Evolutionary conservation across 2,888 invertebrate species (phyloP).

Genomic region (Chymomyza procnemis): DNA sequence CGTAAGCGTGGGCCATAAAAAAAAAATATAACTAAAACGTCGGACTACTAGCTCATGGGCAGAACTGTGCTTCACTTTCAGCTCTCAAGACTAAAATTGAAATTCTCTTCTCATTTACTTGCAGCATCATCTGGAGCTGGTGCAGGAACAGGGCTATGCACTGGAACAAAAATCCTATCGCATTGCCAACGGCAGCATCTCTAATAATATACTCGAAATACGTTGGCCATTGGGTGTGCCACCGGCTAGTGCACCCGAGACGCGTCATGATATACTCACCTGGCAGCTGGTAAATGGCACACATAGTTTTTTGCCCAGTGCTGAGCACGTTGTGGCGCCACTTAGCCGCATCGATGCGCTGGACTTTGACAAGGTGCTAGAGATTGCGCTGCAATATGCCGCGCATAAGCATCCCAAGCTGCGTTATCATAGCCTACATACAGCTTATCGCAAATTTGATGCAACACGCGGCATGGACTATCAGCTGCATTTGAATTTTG

Average conservation of each 20-base stretch:
- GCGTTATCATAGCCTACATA: slow-evolving; percentile 81
- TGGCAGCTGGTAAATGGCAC: slow-evolving; percentile 93
- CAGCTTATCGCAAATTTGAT: slow-evolving; percentile 89
- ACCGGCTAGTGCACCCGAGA: slow-evolving; percentile 83
- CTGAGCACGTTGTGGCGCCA: slow-evolving; percentile 84
- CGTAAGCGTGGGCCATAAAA: too few species aligned
- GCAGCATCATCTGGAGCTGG: slow-evolving; percentile 79
- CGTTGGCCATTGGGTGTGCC: slow-evolving; percentile 89
- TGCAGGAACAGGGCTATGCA: slow-evolving; percentile 74
- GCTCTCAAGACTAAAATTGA: neutral
- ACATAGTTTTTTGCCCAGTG: slow-evolving; percentile 89
- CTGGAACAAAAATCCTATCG: slow-evolving; percentile 76
- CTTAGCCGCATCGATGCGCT: slow-evolving; percentile 83
- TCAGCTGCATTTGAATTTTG: slow-evolving; percentile 85
- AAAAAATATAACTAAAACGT: too few species aligned
- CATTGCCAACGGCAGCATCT: slow-evolving; percentile 79
- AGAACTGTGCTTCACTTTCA: too few species aligned
- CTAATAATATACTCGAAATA: slow-evolving; percentile 80
- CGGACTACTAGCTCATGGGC: too few species aligned
- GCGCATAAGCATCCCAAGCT: slow-evolving; percentile 80
- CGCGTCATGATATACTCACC: slow-evolving; percentile 89
- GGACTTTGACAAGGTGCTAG: slow-evolving; percentile 83
- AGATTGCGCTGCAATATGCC: slow-evolving; percentile 80
- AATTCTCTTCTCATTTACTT: neutral
- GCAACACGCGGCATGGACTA: slow-evolving; percentile 92